Percentiles rank a stretch among this genome's conserved stretches.
These are phyloP conservation scores for Masnerella sp. DNA, from an alignment of 2,888 invertebrate genomes.

Conservation along the genomic window DNA sequence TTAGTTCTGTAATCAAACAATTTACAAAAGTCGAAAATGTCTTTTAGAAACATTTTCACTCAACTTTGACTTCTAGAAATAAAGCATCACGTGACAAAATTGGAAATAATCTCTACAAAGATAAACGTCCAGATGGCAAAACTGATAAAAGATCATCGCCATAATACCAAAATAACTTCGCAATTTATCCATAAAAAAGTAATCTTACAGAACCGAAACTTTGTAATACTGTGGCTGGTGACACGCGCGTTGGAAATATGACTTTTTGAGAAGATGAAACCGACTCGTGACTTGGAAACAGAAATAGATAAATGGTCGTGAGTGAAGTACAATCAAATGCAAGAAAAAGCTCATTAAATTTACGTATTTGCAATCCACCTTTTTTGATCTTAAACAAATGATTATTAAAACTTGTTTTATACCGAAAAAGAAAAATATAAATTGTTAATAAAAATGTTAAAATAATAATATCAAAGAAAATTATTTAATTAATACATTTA, in stretches of 20 bases:
- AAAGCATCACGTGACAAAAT: neutral
- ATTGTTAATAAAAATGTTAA: too few relatives aligned
- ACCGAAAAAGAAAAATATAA: too few relatives aligned
- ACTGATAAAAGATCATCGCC: constrained; percentile 15
- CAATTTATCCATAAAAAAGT: constrained; percentile 39
- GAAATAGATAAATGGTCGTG: constrained; percentile 21
- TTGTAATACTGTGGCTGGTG: constrained; percentile 31
- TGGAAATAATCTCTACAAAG: constrained; percentile 6
- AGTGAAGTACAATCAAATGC: constrained; percentile 6
- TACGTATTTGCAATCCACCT: too few relatives aligned
- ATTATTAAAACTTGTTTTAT: too few relatives aligned
- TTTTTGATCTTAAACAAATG: too few relatives aligned
- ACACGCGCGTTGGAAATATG: constrained; percentile 27
- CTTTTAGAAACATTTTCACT: neutral
- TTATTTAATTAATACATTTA: too few relatives aligned
- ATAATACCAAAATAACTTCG: constrained; percentile 21
- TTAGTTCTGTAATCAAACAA: too few relatives aligned
- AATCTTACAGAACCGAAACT: constrained; percentile 34
- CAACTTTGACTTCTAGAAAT: neutral
- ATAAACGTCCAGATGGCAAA: constrained; percentile 12
- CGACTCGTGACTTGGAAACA: constrained; percentile 40
- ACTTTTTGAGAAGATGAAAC: constrained; percentile 50
- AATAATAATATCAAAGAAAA: too few relatives aligned
- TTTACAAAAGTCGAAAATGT: too few relatives aligned
- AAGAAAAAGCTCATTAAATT: too few relatives aligned